Conservation (phyloP, 2,113 vertebrate species). For the Ophthalmolycus amberensis region DNA sequence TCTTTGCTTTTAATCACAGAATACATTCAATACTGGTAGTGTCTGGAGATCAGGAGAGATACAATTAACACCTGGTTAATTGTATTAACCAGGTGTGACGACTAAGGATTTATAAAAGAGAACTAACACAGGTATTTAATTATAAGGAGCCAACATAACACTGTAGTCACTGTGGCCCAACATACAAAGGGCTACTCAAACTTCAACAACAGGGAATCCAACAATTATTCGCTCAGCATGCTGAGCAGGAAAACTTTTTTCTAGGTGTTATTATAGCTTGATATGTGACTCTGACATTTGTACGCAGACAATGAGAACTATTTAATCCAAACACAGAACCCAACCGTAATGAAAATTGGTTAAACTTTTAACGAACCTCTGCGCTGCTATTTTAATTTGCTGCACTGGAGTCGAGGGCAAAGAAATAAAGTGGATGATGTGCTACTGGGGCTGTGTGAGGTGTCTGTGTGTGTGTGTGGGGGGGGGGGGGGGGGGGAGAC, state of each 20-base stretch:
- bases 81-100: background rate
- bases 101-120: background rate
- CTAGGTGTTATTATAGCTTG: background rate
- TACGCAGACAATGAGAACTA: background rate
- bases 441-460: constrained; percentile 1
- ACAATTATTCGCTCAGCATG: constrained; percentile 7
- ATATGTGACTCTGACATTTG: background rate
- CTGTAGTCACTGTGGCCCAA: background rate
- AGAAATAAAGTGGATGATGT: constrained; percentile 16
- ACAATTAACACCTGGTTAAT: background rate
- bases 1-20: no score
- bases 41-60: background rate
- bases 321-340: background rate
- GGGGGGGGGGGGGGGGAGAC: background rate
- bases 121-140: background rate
- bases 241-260: constrained; percentile 15
- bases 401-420: background rate
- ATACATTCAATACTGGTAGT: no score
- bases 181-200: background rate
- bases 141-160: background rate
- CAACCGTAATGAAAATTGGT: constrained; percentile 1
- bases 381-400: constrained; percentile 15
- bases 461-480: no score
- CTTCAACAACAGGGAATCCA: background rate
- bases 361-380: background rate